Evolutionary conservation across 2,113 vertebrate genomes (phyloP).

Genomic region (Pseudopodoces humilis): DNA sequence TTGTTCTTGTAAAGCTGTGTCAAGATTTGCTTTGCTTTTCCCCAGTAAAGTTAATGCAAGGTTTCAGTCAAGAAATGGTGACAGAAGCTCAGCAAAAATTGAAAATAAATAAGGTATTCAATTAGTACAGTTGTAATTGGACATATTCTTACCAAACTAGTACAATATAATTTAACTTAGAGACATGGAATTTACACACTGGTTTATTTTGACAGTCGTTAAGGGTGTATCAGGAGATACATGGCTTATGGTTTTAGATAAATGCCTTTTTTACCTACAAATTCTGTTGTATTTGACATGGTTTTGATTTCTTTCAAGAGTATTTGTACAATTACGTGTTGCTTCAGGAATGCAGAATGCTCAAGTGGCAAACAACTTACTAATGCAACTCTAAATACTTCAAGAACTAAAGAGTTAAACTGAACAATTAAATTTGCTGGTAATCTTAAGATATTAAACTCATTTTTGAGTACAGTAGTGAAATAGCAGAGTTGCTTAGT

Average conservation of each 20-base stretch:
- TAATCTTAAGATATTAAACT: not conserved
- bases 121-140: not conserved
- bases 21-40: constrained; percentile 88
- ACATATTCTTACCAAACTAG: not conserved
- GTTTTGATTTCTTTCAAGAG: not conserved
- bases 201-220: not conserved
- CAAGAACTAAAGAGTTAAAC: not conserved
- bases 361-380: not conserved
- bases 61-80: constrained; percentile 92
- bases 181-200: not conserved
- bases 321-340: not conserved
- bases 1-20: constrained; percentile 93
- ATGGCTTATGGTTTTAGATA: not conserved
- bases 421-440: not conserved
- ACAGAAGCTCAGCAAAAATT: constrained; percentile 89
- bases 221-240: not conserved
- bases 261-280: not conserved
- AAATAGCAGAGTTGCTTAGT: not conserved
- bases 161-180: not conserved
- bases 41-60: constrained; percentile 85
- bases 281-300: not conserved
- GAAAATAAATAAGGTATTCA: constrained; percentile 97
- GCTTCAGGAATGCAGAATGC: not conserved
- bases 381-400: not conserved
- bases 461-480: not conserved